Base-by-base conservation (phyloP, 2,888 invertebrate species). In the Plemyria rubiginata region DNA sequence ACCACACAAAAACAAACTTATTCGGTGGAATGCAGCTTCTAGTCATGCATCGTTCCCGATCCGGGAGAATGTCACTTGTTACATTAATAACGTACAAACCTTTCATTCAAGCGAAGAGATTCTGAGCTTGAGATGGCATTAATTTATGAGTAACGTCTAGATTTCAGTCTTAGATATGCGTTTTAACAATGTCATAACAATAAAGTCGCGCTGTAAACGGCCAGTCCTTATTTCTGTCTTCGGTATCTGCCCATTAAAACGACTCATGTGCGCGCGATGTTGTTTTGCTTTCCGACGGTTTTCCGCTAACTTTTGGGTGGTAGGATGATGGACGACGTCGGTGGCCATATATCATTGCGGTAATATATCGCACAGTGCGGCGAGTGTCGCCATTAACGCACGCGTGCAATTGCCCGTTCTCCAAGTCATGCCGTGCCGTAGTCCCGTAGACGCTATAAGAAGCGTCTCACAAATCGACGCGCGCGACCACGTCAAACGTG, bases 371-470 rank as follows among this genome's bases (percentile, higher is more conserved):
- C 84, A 77, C 78, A 74, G 87, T 90, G 87, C 89, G 92, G 74
- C 84, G 92, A 92, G 89, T 91, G 92, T 92, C 91, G 89, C 91
- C 91, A 91, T 92, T 92, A 91, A 87, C 92, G 90, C 90, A 84
- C 84, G 87, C 85, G 84, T 77, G 87, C 88, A 88, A 90, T 89
- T 83, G 88, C 82, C 82, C 82, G 84, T 83, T 70, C 22, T 2
- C 22, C 3, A 22, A 2, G 22, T 73, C 77, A 66, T 70, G 67
- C 70, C 70, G 66, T 77, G 79, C 76, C 49, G 43, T 50, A 53
- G 55, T 79, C 83, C 77, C 79, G 76, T 66, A 76, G 78, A 78
- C 76, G 83, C 86, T 87, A 84, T 86, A 90, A 86, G 85, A 80
- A 82, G 85, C 85, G 78, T 75, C 82, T 85, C 82, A 86, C 90